phyloP scores from a whole-genome alignment of 2,797 vertebrate species.

The Petrocephalus schoutedeni region DNA sequence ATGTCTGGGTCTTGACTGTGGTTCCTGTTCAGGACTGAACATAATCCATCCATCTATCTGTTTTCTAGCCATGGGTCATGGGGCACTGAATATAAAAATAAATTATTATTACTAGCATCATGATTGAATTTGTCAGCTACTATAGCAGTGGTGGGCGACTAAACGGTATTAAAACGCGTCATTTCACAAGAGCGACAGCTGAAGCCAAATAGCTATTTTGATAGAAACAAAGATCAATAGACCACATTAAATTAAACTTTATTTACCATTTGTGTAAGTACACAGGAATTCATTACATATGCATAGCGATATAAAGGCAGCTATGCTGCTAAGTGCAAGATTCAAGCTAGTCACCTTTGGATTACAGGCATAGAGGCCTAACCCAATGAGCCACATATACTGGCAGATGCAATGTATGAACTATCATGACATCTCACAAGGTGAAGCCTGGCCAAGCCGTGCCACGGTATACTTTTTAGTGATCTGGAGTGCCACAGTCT shows the following conservation, averaged over 20 bases:
- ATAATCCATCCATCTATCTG: background rate
- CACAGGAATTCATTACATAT: background rate
- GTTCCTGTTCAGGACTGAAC: background rate
- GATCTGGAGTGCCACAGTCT: background rate
- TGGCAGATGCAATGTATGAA: background rate
- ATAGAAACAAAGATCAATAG: background rate
- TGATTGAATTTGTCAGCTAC: background rate
- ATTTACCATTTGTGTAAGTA: background rate
- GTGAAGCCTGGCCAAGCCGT: background rate
- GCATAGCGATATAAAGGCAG: background rate
- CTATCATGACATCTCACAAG: background rate
- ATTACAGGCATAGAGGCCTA: background rate
- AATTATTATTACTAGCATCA: background rate
- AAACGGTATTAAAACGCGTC: background rate
- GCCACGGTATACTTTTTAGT: background rate
- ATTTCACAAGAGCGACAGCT: background rate
- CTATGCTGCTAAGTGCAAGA: background rate
- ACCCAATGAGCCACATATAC: background rate
- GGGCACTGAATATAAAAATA: background rate
- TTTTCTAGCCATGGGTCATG: background rate
- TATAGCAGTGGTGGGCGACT: background rate
- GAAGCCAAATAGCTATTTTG: background rate
- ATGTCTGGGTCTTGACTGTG: background rate
- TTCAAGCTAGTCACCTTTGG: background rate
- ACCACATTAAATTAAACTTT: background rate